These are phyloP conservation scores for Thumatha senex DNA, from an alignment of 2,888 invertebrate species.

Conservation along the genomic window DNA sequence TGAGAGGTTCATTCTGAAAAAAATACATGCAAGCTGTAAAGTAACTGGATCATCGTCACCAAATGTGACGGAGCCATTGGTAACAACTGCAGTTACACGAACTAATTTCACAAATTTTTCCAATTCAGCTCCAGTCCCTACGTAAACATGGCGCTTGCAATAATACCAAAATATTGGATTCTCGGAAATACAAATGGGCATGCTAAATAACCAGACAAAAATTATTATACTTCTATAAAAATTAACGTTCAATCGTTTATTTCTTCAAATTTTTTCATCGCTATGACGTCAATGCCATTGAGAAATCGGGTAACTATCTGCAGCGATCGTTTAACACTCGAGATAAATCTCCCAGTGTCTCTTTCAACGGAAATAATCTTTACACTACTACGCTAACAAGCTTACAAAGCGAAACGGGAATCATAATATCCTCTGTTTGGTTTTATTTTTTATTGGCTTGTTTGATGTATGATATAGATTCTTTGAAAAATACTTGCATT, in stretches of 20 bases:
- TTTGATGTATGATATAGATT: not conserved
- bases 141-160: no score
- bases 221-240: not conserved
- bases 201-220: no score
- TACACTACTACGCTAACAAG: slow-evolving; percentile 22
- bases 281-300: slow-evolving; percentile 13
- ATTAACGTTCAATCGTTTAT: not conserved
- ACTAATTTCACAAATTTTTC: no score
- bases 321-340: not conserved
- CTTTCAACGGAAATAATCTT: slow-evolving; percentile 23
- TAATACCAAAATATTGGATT: no score
- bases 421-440: slow-evolving; percentile 1
- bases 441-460: not conserved
- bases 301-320: slow-evolving; percentile 4
- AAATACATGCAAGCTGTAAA: no score
- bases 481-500: not conserved
- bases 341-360: slow-evolving; percentile 8
- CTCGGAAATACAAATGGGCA: no score
- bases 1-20: no score
- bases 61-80: no score
- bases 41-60: no score
- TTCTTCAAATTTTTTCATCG: slow-evolving; percentile 16
- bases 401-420: slow-evolving; percentile 7
- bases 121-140: no score
- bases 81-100: no score